Evolutionary conservation across 2,888 invertebrate species (phyloP), one percentile per base, ranked within the genome.

Genomic region (Platycheirus albimanus): DNA sequence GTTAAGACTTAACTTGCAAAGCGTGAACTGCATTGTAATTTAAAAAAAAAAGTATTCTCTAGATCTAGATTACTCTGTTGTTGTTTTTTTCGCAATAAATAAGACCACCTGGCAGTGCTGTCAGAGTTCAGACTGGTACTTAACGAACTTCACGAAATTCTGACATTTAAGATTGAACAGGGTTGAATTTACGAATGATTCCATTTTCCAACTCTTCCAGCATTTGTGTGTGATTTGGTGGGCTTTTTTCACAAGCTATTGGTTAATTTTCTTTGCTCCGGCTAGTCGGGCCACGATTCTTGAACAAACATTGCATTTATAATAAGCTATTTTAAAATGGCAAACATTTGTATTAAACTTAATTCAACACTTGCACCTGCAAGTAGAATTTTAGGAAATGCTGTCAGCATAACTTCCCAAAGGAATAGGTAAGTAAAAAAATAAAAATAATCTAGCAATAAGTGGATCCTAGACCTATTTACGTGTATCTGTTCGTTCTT

Each of bases 401-500:
- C 85, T 58, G 67, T 84, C 45, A 85, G 74, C 64, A 67, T 74
- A 10, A 85, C 75, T 11, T 66, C 85, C 15, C 78, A 41, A 45
- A 67, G 86, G 28, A 85, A 86, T 58, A 84, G 85, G 87, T 87
- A 86, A 86, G 87, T 83, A 33, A n/a, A 7, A 33, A 30, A 15
- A 20, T 38, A 41, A 13, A 0, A 33, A 41, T 15, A 5, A 19
- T 19, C 45, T 20, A 38, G n/a, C n/a, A n/a, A n/a, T n/a, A n/a
- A n/a, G n/a, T n/a, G n/a, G n/a, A n/a, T n/a, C n/a, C 8, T 56
- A 3, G 20, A 0, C 24, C 5, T 38, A 51, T 7, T 1, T 20
- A 54, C 36, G 36, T 36, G 20, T 51, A 38, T 15, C 52, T 33
- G 10, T 56, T 8, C 19, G n/a, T 63, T 8, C 19, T 51, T 43